Conservation (phyloP, 2,888 invertebrate genomes). For the Polietes domitor region DNA sequence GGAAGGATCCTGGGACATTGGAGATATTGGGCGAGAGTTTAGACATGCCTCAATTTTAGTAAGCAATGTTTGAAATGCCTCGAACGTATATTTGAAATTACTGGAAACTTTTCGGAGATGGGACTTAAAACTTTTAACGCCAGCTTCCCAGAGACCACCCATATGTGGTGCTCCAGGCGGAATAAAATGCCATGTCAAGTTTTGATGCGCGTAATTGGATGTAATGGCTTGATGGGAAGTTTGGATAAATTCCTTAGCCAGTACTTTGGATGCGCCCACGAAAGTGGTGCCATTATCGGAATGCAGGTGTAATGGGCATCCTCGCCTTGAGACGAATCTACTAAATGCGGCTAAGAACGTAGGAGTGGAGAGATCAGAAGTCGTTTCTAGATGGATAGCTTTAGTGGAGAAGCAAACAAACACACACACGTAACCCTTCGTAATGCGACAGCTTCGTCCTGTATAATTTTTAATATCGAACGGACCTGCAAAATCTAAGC, state of each 20-base stretch:
- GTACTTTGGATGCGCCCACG: background rate
- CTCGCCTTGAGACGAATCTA: slow-evolving; percentile 53
- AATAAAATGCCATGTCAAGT: slow-evolving; percentile 37
- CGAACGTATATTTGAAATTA: background rate
- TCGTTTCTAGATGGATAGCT: slow-evolving; percentile 31
- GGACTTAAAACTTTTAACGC: slow-evolving; percentile 18
- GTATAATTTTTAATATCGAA: background rate
- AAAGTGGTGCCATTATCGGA: background rate
- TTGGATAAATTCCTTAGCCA: background rate
- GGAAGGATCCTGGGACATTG: slow-evolving; percentile 16
- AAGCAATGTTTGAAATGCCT: slow-evolving; percentile 2
- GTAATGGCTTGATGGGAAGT: background rate
- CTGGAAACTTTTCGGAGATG: background rate
- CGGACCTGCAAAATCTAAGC: background rate
- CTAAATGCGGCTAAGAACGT: slow-evolving; percentile 61
- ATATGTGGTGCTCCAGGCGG: slow-evolving; percentile 44
- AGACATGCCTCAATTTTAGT: slow-evolving; percentile 36
- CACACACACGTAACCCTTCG: slow-evolving; percentile 2
- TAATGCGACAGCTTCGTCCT: background rate
- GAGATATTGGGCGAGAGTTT: slow-evolving; percentile 36
- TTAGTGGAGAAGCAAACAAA: slow-evolving; percentile 23
- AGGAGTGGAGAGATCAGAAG: slow-evolving; percentile 44
- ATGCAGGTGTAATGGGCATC: slow-evolving; percentile 50
- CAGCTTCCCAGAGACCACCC: slow-evolving; percentile 42
- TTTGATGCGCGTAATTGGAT: background rate